phyloP scores from a whole-genome alignment of 2,888 invertebrate genomes.

The Heteromurus nitidus region DNA sequence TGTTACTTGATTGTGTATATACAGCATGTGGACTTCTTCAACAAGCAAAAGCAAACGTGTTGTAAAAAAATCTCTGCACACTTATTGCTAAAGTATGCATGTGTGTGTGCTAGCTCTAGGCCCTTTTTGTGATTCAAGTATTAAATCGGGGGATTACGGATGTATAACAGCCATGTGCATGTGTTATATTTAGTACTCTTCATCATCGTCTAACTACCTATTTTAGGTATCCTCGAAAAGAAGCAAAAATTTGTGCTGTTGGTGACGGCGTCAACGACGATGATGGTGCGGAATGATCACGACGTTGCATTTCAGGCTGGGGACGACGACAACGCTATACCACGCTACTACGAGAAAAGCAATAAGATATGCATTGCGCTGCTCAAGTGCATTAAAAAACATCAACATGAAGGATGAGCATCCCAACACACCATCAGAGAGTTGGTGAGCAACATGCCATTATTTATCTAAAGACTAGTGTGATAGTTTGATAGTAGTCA shows the following conservation, averaged over 20 bases:
- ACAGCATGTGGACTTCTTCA: not conserved
- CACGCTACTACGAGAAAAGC: not conserved
- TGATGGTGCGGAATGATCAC: conserved; percentile 53
- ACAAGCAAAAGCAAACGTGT: not conserved
- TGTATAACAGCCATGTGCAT: conserved; percentile 15
- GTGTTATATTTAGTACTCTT: conserved; percentile 44
- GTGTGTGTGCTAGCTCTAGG: conserved; percentile 22
- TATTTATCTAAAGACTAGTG: conserved; percentile 47
- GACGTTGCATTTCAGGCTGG: conserved; percentile 21
- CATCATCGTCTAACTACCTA: not conserved
- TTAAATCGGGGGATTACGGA: conserved; percentile 33
- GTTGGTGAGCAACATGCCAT: conserved; percentile 37
- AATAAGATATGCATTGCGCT: not conserved
- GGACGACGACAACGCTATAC: conserved; percentile 9
- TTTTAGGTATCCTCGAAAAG: conserved; percentile 24
- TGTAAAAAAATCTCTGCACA: too few species aligned
- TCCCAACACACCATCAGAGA: not conserved
- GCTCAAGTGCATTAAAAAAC: conserved; percentile 1
- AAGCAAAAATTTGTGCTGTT: conserved; percentile 17
- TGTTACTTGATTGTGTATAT: not conserved
- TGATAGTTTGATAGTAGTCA: conserved; percentile 37
- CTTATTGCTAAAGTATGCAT: not conserved
- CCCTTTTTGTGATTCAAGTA: conserved; percentile 37
- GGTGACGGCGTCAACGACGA: conserved; percentile 1
- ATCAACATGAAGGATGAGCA: conserved; percentile 4